phyloP scores from a whole-genome alignment of 2,797 vertebrate genomes.

The Alosa sapidissima region DNA sequence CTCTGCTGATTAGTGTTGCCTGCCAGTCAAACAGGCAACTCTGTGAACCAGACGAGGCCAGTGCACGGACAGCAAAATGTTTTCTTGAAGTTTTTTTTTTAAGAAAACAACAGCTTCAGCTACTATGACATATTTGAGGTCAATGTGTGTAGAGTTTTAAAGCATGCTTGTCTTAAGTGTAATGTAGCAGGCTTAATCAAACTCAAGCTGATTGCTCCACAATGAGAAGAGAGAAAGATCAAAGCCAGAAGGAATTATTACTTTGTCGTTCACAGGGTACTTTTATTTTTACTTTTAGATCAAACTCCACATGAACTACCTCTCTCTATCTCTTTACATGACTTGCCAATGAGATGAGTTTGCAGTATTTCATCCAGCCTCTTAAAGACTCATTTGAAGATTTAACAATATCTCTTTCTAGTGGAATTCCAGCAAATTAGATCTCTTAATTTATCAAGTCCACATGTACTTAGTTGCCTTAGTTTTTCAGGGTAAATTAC shows the following conservation, averaged over 20 bases:
- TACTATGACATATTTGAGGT: not conserved
- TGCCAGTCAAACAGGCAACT: not conserved
- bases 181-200: not conserved
- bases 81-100: not conserved
- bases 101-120: not conserved
- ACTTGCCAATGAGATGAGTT: not conserved
- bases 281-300: not conserved
- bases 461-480: not conserved
- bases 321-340: not conserved
- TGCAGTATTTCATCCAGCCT: not conserved
- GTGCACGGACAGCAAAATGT: not conserved
- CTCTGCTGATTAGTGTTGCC: not conserved
- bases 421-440: not conserved
- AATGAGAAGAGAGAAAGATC: not conserved
- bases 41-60: not conserved
- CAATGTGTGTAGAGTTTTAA: not conserved
- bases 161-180: not conserved
- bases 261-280: not conserved
- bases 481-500: not conserved
- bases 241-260: not conserved
- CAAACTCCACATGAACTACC: not conserved
- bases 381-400: slow-evolving; percentile 1
- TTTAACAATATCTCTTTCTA: not conserved
- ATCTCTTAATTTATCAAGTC: not conserved
- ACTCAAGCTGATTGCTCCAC: not conserved